Percentiles rank a stretch among this genome's conserved stretches.
Evolutionary conservation across 2,888 invertebrate species (phyloP).

Genomic region (Stenchaetothrips biformis): DNA sequence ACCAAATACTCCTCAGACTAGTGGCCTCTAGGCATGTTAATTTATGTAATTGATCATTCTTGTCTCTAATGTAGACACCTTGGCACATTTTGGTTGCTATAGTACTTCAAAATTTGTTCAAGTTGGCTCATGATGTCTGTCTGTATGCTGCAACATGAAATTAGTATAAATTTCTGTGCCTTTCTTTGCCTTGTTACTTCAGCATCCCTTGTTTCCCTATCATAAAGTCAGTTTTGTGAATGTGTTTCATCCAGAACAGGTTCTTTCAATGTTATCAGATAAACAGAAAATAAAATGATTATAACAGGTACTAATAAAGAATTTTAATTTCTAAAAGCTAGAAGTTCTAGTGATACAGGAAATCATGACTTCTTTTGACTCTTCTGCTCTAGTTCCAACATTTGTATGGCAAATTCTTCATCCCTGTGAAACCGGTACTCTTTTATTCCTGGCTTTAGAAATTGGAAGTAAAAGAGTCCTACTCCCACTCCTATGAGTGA

Average conservation of each 20-base stretch:
- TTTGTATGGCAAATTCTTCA: neutral
- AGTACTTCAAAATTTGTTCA: neutral
- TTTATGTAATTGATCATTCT: neutral
- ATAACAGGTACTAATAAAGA: neutral
- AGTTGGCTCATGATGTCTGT: neutral
- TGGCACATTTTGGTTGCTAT: neutral
- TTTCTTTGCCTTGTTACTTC: too few species aligned
- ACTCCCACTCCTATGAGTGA: neutral
- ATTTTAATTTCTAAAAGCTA: too few species aligned
- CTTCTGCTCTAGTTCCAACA: neutral
- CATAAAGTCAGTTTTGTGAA: neutral
- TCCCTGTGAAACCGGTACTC: neutral
- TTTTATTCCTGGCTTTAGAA: neutral
- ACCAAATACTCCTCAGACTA: slow-evolving; percentile 27
- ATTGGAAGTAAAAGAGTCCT: neutral
- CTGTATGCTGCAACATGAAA: neutral
- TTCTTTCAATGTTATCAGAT: neutral
- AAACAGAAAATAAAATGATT: neutral
- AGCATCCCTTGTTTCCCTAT: too few species aligned
- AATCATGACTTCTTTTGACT: neutral
- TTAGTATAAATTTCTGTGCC: neutral
- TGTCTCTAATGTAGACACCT: neutral
- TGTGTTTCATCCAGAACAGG: neutral
- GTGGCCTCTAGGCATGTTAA: neutral
- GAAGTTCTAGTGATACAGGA: too few species aligned